Conservation (phyloP, 1,140 invertebrate species). For the Drosophila novamexicana region DNA sequence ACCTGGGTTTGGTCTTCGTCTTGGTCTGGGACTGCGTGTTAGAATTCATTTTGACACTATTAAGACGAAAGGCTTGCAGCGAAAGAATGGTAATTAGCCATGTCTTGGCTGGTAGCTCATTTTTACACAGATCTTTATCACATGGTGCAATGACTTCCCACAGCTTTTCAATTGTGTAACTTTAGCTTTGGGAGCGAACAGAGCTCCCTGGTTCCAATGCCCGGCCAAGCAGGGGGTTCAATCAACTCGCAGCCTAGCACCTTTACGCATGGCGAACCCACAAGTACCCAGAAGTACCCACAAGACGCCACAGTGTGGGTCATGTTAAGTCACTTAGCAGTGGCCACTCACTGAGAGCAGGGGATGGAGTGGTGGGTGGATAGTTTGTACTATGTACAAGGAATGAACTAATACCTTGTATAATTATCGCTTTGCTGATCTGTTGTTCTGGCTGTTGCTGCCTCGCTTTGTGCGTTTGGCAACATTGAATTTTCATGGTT, state of each 20-base stretch:
- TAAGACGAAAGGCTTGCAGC: conserved; percentile 50
- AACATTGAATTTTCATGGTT: conserved; percentile 68
- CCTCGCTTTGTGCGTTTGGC: conserved; percentile 48
- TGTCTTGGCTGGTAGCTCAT: conserved; percentile 33
- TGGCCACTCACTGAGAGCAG: conserved; percentile 15
- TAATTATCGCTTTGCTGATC: conserved; percentile 82
- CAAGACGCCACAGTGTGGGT: conserved; percentile 46
- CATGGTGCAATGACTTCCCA: conserved; percentile 76
- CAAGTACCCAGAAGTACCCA: conserved; percentile 10
- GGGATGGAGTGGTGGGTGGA: background rate
- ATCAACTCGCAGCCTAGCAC: conserved; percentile 74
- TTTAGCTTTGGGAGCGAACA: conserved; percentile 37
- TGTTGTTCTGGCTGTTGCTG: conserved; percentile 52
- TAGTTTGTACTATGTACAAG: background rate
- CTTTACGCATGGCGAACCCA: conserved; percentile 74
- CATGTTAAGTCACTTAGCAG: conserved; percentile 68
- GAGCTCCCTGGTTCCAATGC: conserved; percentile 34
- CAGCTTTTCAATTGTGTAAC: conserved; percentile 80
- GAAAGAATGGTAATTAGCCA: conserved; percentile 73
- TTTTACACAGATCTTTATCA: conserved; percentile 61
- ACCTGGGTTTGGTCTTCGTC: background rate
- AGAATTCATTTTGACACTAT: conserved; percentile 80
- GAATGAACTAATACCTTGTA: conserved; percentile 75
- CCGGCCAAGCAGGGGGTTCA: conserved; percentile 56
- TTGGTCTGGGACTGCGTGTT: conserved; percentile 51